Conservation (phyloP, 1,140 invertebrate genomes). For the Epicauta chinensis region DNA sequence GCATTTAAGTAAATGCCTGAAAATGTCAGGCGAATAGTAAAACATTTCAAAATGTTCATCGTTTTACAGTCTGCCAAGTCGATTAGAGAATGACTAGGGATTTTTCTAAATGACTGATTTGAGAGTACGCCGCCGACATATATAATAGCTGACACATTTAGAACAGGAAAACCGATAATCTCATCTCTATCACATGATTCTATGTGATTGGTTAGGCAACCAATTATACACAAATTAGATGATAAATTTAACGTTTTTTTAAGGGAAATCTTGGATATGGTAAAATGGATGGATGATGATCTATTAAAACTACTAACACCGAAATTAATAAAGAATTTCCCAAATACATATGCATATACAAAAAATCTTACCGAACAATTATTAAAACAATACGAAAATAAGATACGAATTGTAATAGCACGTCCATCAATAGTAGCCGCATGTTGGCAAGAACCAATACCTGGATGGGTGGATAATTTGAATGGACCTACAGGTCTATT, state of each 20-base stretch:
- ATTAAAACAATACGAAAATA: conserved; percentile 52
- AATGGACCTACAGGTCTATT: conserved; percentile 78
- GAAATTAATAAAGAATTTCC: conserved; percentile 64
- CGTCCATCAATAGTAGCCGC: conserved; percentile 62
- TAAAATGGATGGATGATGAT: conserved; percentile 71
- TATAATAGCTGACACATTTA: too few species aligned
- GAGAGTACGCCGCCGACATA: too few species aligned
- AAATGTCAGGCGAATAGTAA: too few species aligned
- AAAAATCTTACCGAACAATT: conserved; percentile 69
- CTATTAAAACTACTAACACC: conserved; percentile 66
- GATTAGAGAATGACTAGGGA: too few species aligned
- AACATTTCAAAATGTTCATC: too few species aligned
- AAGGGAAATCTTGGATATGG: conserved; percentile 57
- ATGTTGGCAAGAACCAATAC: conserved; percentile 45
- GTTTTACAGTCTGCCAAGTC: too few species aligned
- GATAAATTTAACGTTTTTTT: background rate
- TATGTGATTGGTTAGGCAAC: too few species aligned
- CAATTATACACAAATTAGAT: background rate
- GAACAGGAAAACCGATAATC: too few species aligned
- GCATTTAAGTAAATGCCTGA: too few species aligned
- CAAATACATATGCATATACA: conserved; percentile 77
- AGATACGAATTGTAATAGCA: conserved; percentile 61
- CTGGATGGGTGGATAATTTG: conserved; percentile 82
- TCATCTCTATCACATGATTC: too few species aligned
- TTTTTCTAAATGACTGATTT: too few species aligned